These are phyloP conservation scores for Labeo catla DNA, from an alignment of 2,113 vertebrate genomes.

Conservation along the genomic window DNA sequence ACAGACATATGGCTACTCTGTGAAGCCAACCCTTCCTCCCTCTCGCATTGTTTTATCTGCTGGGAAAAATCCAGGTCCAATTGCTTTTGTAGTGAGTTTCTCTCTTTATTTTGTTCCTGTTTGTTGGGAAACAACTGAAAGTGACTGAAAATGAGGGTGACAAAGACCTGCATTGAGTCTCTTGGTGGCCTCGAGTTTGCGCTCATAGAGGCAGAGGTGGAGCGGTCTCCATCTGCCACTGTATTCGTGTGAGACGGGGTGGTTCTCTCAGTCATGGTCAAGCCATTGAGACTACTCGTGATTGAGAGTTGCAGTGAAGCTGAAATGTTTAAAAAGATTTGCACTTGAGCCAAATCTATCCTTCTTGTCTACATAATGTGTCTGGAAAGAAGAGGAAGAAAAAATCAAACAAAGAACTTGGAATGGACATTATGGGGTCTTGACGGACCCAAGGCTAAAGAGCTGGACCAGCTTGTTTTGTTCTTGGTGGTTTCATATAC, in stretches of 20 bases:
- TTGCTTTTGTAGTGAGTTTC: conserved; percentile 72
- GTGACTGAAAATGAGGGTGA: conserved; percentile 75
- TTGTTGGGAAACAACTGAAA: conserved; percentile 83
- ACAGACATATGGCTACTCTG: conserved; percentile 64
- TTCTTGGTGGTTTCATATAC: conserved; percentile 28
- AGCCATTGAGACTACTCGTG: conserved; percentile 44
- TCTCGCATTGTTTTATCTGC: conserved; percentile 76
- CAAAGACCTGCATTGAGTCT: conserved; percentile 74
- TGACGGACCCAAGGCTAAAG: conserved; percentile 8
- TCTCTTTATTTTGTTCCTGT: conserved; percentile 76
- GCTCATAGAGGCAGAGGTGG: conserved; percentile 63
- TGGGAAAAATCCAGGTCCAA: conserved; percentile 74
- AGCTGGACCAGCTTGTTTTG: conserved; percentile 37
- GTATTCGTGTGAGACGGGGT: conserved; percentile 37
- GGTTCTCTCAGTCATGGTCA: conserved; percentile 36
- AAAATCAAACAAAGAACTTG: conserved; percentile 45
- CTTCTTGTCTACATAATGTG: conserved; percentile 57
- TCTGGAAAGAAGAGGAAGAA: conserved; percentile 38
- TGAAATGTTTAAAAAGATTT: conserved; percentile 60
- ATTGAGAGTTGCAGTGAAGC: conserved; percentile 53
- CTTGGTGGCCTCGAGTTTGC: conserved; percentile 62
- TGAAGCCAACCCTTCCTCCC: conserved; percentile 70
- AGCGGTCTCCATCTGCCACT: conserved; percentile 56
- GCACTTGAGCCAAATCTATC: conserved; percentile 58
- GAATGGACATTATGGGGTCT: conserved; percentile 60